Percentiles rank a stretch among this genome's conserved stretches.
Conservation (phyloP, 2,888 invertebrate genomes). For the Meliscaeva auricollis region DNA sequence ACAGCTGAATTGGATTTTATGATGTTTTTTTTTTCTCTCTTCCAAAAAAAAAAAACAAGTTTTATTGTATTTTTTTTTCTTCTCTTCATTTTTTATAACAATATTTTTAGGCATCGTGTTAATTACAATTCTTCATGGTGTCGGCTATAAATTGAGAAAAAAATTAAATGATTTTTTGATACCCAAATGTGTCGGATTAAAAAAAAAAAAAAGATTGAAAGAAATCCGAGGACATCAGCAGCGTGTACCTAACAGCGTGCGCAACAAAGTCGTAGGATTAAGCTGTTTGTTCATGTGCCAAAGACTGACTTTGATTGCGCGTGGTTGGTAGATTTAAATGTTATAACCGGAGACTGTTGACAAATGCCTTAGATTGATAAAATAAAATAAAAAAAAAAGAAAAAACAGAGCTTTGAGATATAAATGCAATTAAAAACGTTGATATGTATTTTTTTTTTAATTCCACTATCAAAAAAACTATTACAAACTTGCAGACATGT, state of each 20-base stretch:
- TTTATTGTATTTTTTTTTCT: conserved; percentile 9
- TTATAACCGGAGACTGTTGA: conserved; percentile 37
- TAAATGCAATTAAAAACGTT: conserved; percentile 6
- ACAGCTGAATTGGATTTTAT: conserved; percentile 41
- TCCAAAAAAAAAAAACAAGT: conserved; percentile 42
- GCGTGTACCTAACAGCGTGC: neutral
- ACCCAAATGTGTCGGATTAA: conserved; percentile 48
- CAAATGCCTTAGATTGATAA: conserved; percentile 47
- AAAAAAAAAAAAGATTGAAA: conserved; percentile 32
- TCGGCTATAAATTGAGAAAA: conserved; percentile 40
- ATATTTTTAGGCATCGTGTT: conserved; percentile 24
- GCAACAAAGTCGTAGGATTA: conserved; percentile 63
- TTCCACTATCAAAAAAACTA: neutral
- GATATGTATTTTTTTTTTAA: neutral
- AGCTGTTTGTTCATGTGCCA: conserved; percentile 27
- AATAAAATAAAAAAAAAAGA: too few species aligned
- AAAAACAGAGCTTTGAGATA: conserved; percentile 10
- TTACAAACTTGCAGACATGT: conserved; percentile 23
- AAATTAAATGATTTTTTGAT: conserved; percentile 61
- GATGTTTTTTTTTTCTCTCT: conserved; percentile 9
- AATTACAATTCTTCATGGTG: conserved; percentile 65
- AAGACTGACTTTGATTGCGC: conserved; percentile 6
- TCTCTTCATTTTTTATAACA: neutral
- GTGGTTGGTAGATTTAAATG: conserved; percentile 30
- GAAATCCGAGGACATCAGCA: conserved; percentile 27